phyloP scores from a whole-genome alignment of 2,113 vertebrate genomes.

The Cisticola juncidis region DNA sequence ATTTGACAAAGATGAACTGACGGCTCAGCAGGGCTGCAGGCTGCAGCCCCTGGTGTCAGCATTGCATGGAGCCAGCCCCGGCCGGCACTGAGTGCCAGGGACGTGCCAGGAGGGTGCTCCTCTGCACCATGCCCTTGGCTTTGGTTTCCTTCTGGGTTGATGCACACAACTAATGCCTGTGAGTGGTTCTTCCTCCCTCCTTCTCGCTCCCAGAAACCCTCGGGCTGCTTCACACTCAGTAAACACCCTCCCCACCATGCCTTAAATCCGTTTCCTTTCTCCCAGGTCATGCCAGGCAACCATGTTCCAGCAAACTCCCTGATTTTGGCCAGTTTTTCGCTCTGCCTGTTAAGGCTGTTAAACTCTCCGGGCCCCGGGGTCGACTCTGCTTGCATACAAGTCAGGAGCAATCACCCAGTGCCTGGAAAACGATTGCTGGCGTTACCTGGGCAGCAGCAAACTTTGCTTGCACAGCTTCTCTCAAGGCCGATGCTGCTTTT shows the following conservation, averaged over 20 bases:
- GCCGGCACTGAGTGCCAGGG: accelerated
- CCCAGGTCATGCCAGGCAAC: not conserved
- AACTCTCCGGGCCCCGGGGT: not conserved
- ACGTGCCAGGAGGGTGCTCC: not conserved
- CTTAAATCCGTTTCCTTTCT: not conserved
- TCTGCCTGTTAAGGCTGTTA: not conserved
- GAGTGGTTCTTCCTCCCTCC: not conserved
- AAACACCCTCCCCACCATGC: not conserved
- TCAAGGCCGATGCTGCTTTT: not conserved
- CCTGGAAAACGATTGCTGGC: not conserved
- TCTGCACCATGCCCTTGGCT: not conserved
- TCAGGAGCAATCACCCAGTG: not conserved
- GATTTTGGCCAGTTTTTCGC: not conserved
- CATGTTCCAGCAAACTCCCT: not conserved
- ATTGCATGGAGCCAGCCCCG: not conserved
- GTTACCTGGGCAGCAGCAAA: constrained; percentile 43
- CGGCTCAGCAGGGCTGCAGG: not conserved
- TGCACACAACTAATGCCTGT: not conserved
- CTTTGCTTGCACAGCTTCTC: constrained; percentile 1
- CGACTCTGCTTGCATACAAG: not conserved
- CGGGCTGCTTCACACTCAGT: not conserved
- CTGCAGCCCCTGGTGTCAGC: not conserved
- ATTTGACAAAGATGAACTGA: not conserved
- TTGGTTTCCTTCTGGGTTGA: not conserved
- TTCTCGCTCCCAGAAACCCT: not conserved